These are phyloP conservation scores for Drosophila macrospina DNA, from an alignment of 2,888 invertebrate genomes.

Conservation along the genomic window DNA sequence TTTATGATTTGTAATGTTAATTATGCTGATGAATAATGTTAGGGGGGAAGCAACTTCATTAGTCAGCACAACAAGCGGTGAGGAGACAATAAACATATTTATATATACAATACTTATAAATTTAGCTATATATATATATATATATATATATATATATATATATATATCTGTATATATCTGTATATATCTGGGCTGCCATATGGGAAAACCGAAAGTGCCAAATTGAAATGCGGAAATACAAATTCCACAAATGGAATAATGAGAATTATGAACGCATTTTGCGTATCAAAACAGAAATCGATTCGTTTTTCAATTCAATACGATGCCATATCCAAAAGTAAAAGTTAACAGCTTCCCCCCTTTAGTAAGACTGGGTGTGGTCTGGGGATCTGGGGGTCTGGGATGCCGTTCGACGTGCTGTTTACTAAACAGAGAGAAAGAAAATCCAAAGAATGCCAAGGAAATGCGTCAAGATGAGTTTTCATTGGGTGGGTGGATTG, in stretches of 20 bases:
- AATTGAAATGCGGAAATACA: slow-evolving; percentile 66
- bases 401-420: slow-evolving; percentile 47
- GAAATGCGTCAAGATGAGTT: slow-evolving; percentile 68
- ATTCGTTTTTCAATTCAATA: slow-evolving; percentile 62
- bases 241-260: slow-evolving; percentile 33
- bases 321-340: slow-evolving; percentile 51
- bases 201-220: slow-evolving; percentile 72
- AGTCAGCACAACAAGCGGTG: slow-evolving; percentile 61
- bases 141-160: neutral
- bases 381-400: neutral
- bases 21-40: slow-evolving; percentile 66
- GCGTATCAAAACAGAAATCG: slow-evolving; percentile 54
- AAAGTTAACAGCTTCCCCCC: slow-evolving; percentile 53
- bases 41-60: slow-evolving; percentile 49
- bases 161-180: slow-evolving; percentile 1
- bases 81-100: slow-evolving; percentile 46
- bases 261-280: slow-evolving; percentile 66
- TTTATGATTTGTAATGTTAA: slow-evolving; percentile 78
- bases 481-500: slow-evolving; percentile 6
- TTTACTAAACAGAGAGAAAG: slow-evolving; percentile 59
- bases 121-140: slow-evolving; percentile 16
- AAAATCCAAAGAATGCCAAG: slow-evolving; percentile 41
- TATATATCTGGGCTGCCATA: no score
- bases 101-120: slow-evolving; percentile 6
- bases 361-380: slow-evolving; percentile 34